Percentiles rank a stretch among this genome's conserved stretches.
phyloP scores from a whole-genome alignment of 2,888 invertebrate species.

The Acanthoscelides obtectus region DNA sequence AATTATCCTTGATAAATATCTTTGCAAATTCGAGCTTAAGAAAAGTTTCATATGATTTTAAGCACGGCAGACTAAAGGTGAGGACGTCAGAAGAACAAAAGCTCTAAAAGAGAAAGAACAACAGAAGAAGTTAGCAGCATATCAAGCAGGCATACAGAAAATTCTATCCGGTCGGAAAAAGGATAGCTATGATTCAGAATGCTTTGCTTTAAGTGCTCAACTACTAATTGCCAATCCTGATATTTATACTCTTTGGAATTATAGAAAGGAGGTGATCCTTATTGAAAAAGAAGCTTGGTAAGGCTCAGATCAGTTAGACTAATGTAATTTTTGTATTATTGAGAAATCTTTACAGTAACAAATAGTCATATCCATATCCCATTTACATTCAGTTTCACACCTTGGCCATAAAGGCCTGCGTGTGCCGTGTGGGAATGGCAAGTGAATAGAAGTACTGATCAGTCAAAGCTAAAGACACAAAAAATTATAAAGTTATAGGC shows the following conservation, averaged over 20 bases:
- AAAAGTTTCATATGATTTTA: constrained; percentile 12
- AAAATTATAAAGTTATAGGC: too few species aligned
- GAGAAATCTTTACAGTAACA: too few species aligned
- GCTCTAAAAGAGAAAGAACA: constrained; percentile 78
- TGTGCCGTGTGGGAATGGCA: too few species aligned
- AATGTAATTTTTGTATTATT: background rate
- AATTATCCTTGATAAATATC: too few species aligned
- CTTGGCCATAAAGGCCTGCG: too few species aligned
- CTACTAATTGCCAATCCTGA: constrained; percentile 86
- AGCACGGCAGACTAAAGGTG: constrained; percentile 92
- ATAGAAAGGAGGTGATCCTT: constrained; percentile 72
- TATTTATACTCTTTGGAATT: constrained; percentile 93
- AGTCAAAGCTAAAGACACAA: too few species aligned
- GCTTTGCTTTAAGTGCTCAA: constrained; percentile 67
- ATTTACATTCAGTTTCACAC: too few species aligned
- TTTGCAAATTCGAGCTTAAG: too few species aligned
- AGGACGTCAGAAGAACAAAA: constrained; percentile 85
- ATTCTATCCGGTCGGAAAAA: constrained; percentile 59
- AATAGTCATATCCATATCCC: too few species aligned
- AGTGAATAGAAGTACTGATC: too few species aligned
- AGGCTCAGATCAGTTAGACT: constrained; percentile 31
- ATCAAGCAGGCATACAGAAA: constrained; percentile 66
- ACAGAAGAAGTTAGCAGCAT: constrained; percentile 73
- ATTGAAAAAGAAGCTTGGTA: constrained; percentile 23
- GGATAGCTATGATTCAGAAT: constrained; percentile 63